These are phyloP conservation scores for Noctua janthe DNA, from an alignment of 2,888 invertebrate species.

Conservation along the genomic window DNA sequence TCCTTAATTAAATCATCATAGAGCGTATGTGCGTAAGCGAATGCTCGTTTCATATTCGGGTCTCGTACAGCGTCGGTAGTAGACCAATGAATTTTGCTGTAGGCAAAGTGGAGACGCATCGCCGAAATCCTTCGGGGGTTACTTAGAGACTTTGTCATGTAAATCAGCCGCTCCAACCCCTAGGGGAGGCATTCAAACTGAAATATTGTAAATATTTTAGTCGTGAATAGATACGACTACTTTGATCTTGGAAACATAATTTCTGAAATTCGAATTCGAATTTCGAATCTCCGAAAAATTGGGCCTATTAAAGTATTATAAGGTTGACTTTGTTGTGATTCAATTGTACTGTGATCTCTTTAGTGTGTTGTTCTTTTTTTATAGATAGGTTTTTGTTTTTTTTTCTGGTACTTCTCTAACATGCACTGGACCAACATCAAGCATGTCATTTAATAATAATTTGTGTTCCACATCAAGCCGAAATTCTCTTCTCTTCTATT, in stretches of 20 bases:
- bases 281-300: slow-evolving; percentile 38
- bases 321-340: not conserved
- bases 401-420: no score
- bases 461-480: not conserved
- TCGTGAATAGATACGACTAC: slow-evolving; percentile 71
- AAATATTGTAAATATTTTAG: slow-evolving; percentile 86
- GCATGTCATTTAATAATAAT: not conserved
- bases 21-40: slow-evolving; percentile 46
- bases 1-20: slow-evolving; percentile 58
- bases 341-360: not conserved
- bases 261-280: slow-evolving; percentile 17
- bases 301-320: slow-evolving; percentile 6
- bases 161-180: slow-evolving; percentile 85
- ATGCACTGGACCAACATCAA: not conserved
- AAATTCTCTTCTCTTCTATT: not conserved
- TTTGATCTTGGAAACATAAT: slow-evolving; percentile 66
- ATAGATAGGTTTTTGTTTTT: not conserved
- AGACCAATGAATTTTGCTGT: slow-evolving; percentile 69
- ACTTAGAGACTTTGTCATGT: slow-evolving; percentile 87
- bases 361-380: not conserved
- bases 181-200: slow-evolving; percentile 79
- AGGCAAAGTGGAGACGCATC: slow-evolving; percentile 71
- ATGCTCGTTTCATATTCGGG: slow-evolving; percentile 62
- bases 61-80: slow-evolving; percentile 59
- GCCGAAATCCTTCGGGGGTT: slow-evolving; percentile 81